Evolutionary conservation across 2,888 invertebrate species (phyloP), one percentile per base, ranked within the genome.

Genomic region (Caenorhabditis becei): DNA sequence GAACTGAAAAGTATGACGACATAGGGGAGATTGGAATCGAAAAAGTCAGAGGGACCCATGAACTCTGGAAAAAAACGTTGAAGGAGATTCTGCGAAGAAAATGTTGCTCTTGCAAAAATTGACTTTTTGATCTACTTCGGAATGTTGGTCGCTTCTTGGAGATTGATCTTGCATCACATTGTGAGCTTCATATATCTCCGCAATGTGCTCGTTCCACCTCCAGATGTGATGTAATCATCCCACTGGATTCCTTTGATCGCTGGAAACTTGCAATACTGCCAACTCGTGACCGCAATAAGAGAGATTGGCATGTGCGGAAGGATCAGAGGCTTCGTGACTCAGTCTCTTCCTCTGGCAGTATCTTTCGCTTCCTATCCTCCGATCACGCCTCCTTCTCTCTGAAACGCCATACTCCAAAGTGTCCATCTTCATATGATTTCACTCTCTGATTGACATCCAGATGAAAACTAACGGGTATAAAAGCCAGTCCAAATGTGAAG

Each of bases 361-460:
- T 2, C 26, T 5, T 14, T 51, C 24, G 10, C 51, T 24, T 51
- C 51, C 51, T 51, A 51, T 51, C 51, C 67, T 28, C 24, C 44
- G 26, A 24, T 41, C 41, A 23, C 41, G n/a, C 18, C 58, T 59
- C 10, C 41, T 20, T 41, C 35, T 35, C 58, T 58, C 24, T 23
- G 24, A 59, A 59, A 41, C 23, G 11, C 14, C 24, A n/a, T 37
- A n/a, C 8, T 11, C 16, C 47, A 32, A 72, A 63, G 51, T 72
- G 71, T 72, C 70, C 53, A 71, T 71, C 71, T 72, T 41, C 47
- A 20, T 53, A 74, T 74, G 72, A 74, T 74, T 74, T 74, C 72
- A 74, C 51, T 44, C 26, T 28, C 16, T 71, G 72, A 74, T 74
- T 74, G 72, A 65, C 72, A 74, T 65, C 58, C 56, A 0, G 14